Evolutionary conservation across 2,113 vertebrate species (phyloP).

Genomic region (Holacanthus passer): DNA sequence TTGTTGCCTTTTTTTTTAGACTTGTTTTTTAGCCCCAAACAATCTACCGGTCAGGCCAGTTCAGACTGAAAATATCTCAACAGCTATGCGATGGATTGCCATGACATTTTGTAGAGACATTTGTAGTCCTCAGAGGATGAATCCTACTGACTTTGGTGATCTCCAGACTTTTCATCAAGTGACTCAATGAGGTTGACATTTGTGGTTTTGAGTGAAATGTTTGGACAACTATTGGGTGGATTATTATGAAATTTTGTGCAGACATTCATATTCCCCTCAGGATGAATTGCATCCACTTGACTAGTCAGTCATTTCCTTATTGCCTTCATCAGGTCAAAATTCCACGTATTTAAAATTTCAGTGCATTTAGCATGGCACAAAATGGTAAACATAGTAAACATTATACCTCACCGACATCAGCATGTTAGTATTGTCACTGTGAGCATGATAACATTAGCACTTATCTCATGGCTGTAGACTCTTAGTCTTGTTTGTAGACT

Average conservation of each 20-base stretch:
- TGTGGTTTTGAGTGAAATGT: background rate
- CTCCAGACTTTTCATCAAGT: background rate
- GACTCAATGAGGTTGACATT: background rate
- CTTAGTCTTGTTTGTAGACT: background rate
- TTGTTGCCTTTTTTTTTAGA: conserved; percentile 1
- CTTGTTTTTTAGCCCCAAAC: no score
- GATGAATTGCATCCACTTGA: background rate
- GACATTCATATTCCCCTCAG: background rate
- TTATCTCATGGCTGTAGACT: background rate
- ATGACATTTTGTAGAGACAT: no score
- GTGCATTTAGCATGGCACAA: no score
- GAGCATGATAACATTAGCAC: background rate
- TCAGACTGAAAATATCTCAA: background rate
- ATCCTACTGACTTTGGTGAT: background rate
- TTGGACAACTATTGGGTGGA: no score
- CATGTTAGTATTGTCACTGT: background rate
- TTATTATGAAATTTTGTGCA: background rate
- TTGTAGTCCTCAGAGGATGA: background rate
- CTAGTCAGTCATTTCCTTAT: background rate
- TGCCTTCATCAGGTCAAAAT: background rate
- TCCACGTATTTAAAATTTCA: no score
- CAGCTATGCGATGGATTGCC: background rate
- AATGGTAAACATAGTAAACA: background rate
- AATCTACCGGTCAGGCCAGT: no score
- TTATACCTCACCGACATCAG: background rate